These are phyloP conservation scores for Hucho hucho DNA, from an alignment of 2,113 vertebrate species.

Conservation along the genomic window DNA sequence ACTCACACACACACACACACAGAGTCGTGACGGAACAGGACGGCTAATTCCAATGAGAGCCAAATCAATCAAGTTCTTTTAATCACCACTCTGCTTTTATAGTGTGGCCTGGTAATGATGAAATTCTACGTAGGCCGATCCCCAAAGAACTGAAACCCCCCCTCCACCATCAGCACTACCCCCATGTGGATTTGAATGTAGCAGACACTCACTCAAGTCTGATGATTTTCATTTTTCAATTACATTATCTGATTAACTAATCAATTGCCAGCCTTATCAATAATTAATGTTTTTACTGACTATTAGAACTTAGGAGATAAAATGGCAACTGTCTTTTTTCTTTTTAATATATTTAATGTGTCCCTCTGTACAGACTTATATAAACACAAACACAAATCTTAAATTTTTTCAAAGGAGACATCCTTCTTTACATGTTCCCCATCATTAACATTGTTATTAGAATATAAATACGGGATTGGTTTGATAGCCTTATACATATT, in stretches of 20 bases:
- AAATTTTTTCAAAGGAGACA: background rate
- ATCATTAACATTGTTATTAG: too few species aligned
- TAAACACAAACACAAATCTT: background rate
- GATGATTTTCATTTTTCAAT: slow-evolving; percentile 83
- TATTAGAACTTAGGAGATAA: slow-evolving; percentile 77
- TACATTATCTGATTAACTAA: slow-evolving; percentile 84
- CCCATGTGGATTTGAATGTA: slow-evolving; percentile 47
- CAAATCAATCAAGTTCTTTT: slow-evolving; percentile 83
- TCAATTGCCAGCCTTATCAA: slow-evolving; percentile 80
- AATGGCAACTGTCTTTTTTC: slow-evolving; percentile 65
- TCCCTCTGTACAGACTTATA: background rate
- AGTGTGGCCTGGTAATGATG: slow-evolving; percentile 80
- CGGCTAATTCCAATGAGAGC: slow-evolving; percentile 78
- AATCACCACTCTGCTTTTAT: slow-evolving; percentile 82
- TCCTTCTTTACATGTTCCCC: too few species aligned
- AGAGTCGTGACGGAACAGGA: slow-evolving; percentile 62
- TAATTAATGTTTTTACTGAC: slow-evolving; percentile 77
- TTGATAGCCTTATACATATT: background rate
- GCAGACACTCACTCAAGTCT: slow-evolving; percentile 61
- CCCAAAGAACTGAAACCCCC: slow-evolving; percentile 66
- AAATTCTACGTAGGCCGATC: slow-evolving; percentile 75
- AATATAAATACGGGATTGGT: too few species aligned
- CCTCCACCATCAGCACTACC: background rate
- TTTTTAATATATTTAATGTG: slow-evolving; percentile 68
- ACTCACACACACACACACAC: background rate